phyloP scores from a whole-genome alignment of 2,113 vertebrate species.

The Syngnathoides biaculeatus region DNA sequence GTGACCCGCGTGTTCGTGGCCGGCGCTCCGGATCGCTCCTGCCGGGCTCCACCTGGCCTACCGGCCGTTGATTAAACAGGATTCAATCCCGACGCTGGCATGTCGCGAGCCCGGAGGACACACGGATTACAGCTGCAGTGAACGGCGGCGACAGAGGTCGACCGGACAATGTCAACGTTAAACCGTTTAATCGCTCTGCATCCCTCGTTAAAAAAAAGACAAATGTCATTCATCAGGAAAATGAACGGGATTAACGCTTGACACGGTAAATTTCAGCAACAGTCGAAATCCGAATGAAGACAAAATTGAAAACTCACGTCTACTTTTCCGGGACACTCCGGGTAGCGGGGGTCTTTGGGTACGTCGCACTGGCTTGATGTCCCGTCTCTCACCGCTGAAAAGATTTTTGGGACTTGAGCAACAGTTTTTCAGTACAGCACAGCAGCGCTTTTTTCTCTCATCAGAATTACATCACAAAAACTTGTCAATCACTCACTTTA shows the following conservation, averaged over 20 bases:
- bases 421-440: not conserved
- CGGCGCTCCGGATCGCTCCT: not conserved
- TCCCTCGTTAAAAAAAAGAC: not conserved
- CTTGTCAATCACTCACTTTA: no score
- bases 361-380: slow-evolving; percentile 87
- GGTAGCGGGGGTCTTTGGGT: slow-evolving; percentile 86
- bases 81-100: not conserved
- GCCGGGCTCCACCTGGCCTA: not conserved
- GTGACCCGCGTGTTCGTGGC: not conserved
- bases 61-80: not conserved
- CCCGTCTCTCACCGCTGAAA: slow-evolving; percentile 74
- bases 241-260: not conserved
- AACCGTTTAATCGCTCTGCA: not conserved
- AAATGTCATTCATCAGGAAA: not conserved
- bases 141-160: not conserved
- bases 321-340: slow-evolving; percentile 92
- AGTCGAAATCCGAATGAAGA: not conserved
- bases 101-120: not conserved
- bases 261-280: not conserved
- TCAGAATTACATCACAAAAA: no score
- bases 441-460: no score
- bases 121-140: not conserved
- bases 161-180: not conserved
- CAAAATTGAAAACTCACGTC: slow-evolving; percentile 79
- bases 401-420: not conserved